A percentile compares a stretch with the other conserved stretches of the same genome.
phyloP scores from a whole-genome alignment of 2,113 vertebrate species.

The Geococcyx californianus region DNA sequence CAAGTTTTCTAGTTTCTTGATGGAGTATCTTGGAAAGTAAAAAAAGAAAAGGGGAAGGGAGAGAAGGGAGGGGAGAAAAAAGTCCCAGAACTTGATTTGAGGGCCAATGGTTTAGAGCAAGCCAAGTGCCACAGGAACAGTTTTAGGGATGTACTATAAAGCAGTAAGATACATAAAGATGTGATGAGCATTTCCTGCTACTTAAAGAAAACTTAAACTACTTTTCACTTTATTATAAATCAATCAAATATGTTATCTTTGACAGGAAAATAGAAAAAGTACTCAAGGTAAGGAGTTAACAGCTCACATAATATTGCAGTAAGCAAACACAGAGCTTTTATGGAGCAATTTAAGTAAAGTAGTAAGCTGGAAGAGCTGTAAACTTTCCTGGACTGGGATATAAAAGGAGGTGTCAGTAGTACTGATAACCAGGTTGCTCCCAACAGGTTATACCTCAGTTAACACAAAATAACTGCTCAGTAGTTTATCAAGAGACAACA shows the following conservation, averaged over 20 bases:
- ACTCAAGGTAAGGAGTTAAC: neutral
- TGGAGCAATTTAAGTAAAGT: neutral
- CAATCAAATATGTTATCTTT: neutral
- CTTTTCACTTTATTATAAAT: neutral
- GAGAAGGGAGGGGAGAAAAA: neutral
- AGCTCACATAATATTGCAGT: neutral
- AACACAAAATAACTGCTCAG: neutral
- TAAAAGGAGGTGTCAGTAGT: neutral
- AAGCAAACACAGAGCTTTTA: neutral
- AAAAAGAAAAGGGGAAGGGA: no score
- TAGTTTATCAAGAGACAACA: neutral
- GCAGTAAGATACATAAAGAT: neutral
- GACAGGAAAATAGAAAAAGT: neutral
- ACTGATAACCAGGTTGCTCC: neutral
- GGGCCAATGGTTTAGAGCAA: neutral
- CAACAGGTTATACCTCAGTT: neutral
- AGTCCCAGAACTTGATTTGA: neutral
- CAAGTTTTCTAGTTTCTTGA: neutral
- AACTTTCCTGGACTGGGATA: neutral
- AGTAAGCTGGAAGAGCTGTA: neutral
- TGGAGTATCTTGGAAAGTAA: neutral
- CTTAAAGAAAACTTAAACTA: neutral
- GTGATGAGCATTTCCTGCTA: neutral
- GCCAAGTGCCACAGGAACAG: neutral
- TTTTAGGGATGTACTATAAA: neutral